Evolutionary conservation across 2,797 vertebrate species (phyloP).

Genomic region (Myripristis jacobus): DNA sequence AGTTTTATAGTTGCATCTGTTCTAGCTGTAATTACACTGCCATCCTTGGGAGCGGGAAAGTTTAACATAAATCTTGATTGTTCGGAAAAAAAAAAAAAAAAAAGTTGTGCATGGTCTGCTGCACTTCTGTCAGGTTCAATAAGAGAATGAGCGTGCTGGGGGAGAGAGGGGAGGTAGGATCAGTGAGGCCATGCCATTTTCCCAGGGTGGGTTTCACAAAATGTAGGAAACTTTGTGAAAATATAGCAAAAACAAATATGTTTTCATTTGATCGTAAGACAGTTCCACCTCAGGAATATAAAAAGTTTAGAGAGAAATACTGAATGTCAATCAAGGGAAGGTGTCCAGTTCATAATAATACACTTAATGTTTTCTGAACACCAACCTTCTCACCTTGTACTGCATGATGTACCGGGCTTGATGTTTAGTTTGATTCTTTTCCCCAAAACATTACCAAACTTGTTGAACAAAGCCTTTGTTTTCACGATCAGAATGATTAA

Average conservation of each 20-base stretch:
- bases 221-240: not conserved
- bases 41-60: constrained; percentile 11
- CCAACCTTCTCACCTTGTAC: not conserved
- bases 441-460: not conserved
- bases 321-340: not conserved
- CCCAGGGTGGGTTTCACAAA: not conserved
- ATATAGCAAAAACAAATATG: not conserved
- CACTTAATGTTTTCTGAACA: not conserved
- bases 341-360: not conserved
- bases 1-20: constrained; percentile 5
- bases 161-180: not conserved
- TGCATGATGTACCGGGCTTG: not conserved
- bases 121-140: constrained; percentile 50
- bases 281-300: not conserved
- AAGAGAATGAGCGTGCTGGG: constrained; percentile 16
- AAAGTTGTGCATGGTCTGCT: constrained; percentile 39
- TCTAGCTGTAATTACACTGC: constrained; percentile 20
- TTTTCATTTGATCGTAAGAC: not conserved
- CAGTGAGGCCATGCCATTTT: not conserved
- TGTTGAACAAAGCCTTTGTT: too few relatives aligned
- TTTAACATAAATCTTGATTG: constrained; percentile 23
- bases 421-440: not conserved
- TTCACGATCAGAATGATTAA: too few relatives aligned
- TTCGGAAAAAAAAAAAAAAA: constrained; percentile 26
- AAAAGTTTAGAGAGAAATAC: not conserved